Percentiles rank a stretch among this genome's conserved stretches.
These are phyloP conservation scores for Vidua chalybeata DNA, from an alignment of 2,113 vertebrate genomes.

Conservation along the genomic window DNA sequence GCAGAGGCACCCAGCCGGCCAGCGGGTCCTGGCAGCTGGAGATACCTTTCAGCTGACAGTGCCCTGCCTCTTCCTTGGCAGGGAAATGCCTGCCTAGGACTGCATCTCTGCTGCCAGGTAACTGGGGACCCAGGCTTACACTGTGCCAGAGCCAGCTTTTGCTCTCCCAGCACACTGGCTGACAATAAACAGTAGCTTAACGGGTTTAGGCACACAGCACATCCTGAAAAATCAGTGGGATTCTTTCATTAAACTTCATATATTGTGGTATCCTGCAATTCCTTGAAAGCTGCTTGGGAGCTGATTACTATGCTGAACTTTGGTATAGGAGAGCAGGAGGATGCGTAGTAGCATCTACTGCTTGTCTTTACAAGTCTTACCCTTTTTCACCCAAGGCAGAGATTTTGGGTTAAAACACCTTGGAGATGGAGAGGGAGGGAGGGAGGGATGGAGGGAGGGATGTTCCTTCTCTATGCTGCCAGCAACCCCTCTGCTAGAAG, in stretches of 20 bases:
- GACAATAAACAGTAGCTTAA: neutral
- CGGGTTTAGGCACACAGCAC: neutral
- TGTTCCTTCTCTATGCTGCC: neutral
- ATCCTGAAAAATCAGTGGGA: neutral
- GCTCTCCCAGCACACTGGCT: neutral
- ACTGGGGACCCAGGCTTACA: neutral
- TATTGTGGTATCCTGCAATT: neutral
- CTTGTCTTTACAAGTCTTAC: neutral
- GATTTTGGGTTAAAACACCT: neutral
- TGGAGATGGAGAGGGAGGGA: neutral
- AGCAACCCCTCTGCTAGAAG: neutral
- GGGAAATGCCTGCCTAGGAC: neutral
- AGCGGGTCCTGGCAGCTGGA: neutral
- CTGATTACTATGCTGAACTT: neutral
- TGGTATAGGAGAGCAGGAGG: neutral
- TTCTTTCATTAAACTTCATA: neutral
- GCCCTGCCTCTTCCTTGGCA: constrained; percentile 14
- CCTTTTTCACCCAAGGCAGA: neutral
- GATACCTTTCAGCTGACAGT: constrained; percentile 16
- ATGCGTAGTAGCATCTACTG: neutral
- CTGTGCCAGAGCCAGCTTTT: neutral
- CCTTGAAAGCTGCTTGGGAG: neutral
- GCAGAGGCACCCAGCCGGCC: neutral
- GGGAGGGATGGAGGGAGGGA: neutral
- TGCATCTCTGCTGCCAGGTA: neutral